Evolutionary conservation across 1,140 invertebrate species (phyloP).

Genomic region (Belonocnema kinseyi): DNA sequence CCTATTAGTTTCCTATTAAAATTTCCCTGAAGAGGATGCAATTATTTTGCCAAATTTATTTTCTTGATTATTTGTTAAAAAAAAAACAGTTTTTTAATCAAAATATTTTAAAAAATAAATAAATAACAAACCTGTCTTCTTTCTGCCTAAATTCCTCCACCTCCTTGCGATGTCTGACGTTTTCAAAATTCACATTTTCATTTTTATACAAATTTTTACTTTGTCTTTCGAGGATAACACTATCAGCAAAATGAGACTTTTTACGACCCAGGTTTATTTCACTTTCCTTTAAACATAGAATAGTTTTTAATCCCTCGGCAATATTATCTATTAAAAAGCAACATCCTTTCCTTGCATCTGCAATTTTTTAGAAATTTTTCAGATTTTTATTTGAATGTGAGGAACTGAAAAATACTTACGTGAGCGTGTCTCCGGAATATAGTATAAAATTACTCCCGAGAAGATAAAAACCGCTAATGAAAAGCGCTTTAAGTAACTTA

Average conservation of each 20-base stretch:
- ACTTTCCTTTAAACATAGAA: neutral
- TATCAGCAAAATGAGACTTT: neutral
- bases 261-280: neutral
- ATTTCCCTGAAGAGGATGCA: no score
- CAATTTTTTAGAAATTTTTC: neutral
- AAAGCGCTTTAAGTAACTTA: constrained; percentile 50
- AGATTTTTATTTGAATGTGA: neutral
- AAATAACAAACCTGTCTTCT: no score
- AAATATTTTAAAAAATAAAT: no score
- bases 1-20: no score
- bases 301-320: constrained; percentile 56
- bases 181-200: no score
- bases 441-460: constrained; percentile 54
- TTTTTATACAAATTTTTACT: no score
- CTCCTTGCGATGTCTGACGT: no score
- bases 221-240: neutral
- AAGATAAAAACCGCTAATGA: constrained; percentile 51
- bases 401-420: constrained; percentile 50
- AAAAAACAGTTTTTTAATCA: no score
- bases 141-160: no score
- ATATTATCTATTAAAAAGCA: constrained; percentile 55
- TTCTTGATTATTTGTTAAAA: no score
- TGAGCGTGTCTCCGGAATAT: constrained; percentile 58
- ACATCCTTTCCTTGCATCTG: constrained; percentile 59
- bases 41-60: no score